Conservation (phyloP, 2,888 invertebrate genomes). For the Eubasilissa splendida region DNA sequence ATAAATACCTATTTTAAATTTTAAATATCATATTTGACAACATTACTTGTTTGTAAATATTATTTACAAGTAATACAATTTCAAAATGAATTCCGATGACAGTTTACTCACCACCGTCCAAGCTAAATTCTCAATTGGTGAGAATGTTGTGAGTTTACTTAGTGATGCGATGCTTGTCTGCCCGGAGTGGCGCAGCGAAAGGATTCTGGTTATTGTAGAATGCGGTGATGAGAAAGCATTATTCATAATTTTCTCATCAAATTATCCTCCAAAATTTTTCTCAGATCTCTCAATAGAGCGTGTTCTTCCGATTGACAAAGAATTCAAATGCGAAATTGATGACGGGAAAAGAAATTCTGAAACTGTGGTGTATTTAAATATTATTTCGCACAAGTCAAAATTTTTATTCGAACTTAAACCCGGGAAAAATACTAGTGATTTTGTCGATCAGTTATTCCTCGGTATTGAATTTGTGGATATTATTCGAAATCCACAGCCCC, state of each 20-base stretch:
- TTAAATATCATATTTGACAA: too few relatives aligned
- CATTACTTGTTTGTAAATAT: neutral
- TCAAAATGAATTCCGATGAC: conserved; percentile 42
- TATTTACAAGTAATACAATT: conserved; percentile 1
- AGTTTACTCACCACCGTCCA: conserved; percentile 39
- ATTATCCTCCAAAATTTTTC: conserved; percentile 79
- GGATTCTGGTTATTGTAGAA: conserved; percentile 69
- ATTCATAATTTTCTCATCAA: conserved; percentile 73
- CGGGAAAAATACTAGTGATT: conserved; percentile 77
- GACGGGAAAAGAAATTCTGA: conserved; percentile 74
- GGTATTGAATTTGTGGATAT: conserved; percentile 79
- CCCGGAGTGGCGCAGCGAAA: conserved; percentile 70
- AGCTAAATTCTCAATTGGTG: conserved; percentile 69
- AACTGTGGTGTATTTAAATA: conserved; percentile 69
- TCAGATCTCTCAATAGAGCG: conserved; percentile 87
- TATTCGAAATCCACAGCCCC: conserved; percentile 68
- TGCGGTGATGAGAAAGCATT: conserved; percentile 72
- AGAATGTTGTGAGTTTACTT: conserved; percentile 69
- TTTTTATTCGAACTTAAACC: conserved; percentile 72
- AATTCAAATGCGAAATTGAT: conserved; percentile 84
- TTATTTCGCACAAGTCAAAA: conserved; percentile 69
- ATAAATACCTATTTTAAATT: too few relatives aligned
- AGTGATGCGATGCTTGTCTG: conserved; percentile 70
- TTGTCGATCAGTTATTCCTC: conserved; percentile 82
- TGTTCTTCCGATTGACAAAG: conserved; percentile 85